Evolutionary conservation across 2,888 invertebrate species (phyloP).

Genomic region (Antheraea assamensis): DNA sequence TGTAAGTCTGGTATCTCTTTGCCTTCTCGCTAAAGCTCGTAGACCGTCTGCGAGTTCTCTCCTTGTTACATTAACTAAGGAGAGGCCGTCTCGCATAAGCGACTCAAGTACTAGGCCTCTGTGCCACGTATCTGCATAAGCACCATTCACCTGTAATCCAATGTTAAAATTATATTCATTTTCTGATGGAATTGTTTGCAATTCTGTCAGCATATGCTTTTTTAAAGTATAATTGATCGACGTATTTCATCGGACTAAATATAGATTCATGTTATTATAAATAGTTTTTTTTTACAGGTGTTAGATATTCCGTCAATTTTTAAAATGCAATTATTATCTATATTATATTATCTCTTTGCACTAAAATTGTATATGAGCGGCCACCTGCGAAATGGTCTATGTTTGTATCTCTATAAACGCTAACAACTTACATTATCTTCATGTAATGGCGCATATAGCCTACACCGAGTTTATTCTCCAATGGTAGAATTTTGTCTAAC

Average conservation of each 20-base stretch:
- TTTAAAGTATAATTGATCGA: not conserved
- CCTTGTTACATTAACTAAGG: conserved; percentile 77
- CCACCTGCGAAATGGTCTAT: too few relatives aligned
- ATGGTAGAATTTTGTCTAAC: too few relatives aligned
- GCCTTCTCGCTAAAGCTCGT: conserved; percentile 65
- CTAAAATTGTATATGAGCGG: not conserved
- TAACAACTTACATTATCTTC: too few relatives aligned
- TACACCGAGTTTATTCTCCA: too few relatives aligned
- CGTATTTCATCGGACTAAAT: not conserved
- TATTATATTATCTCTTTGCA: not conserved
- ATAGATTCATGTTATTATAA: not conserved
- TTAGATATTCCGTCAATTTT: not conserved
- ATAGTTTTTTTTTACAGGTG: not conserved
- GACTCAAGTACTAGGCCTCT: conserved; percentile 73
- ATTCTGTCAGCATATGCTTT: not conserved
- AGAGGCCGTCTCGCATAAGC: conserved; percentile 76
- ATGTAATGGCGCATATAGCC: too few relatives aligned
- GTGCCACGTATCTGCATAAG: conserved; percentile 84
- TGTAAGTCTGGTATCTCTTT: conserved; percentile 62
- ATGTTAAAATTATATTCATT: conserved; percentile 12
- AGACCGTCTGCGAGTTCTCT: conserved; percentile 80
- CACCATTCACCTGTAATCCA: conserved; percentile 81
- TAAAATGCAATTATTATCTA: not conserved
- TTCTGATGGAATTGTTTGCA: not conserved
- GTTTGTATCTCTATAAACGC: too few relatives aligned